A percentile compares a stretch with the other conserved stretches of the same genome.
Conservation (phyloP, 2,797 vertebrate genomes). For the Taenioides sp. region DNA sequence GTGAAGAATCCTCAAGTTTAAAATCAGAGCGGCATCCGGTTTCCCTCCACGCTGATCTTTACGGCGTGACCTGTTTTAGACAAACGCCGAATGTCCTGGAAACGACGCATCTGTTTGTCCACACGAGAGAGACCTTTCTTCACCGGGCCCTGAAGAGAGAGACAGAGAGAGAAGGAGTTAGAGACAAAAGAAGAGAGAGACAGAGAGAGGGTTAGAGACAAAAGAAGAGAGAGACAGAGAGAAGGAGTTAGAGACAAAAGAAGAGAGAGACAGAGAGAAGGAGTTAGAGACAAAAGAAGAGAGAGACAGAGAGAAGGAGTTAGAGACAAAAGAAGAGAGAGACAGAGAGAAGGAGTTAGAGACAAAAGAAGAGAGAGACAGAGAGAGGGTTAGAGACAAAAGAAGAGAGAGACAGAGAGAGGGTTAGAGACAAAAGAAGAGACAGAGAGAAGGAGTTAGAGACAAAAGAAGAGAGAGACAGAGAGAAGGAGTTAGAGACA, state of each 20-base stretch:
- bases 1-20: conserved; percentile 40
- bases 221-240: neutral
- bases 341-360: neutral
- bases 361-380: too few species aligned
- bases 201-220: neutral
- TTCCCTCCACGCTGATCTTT: conserved; percentile 97
- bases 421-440: too few species aligned
- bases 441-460: too few species aligned
- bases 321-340: neutral
- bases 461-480: too few species aligned
- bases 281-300: neutral
- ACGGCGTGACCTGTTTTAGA: conserved; percentile 92
- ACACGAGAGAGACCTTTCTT: conserved; percentile 94
- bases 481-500: neutral
- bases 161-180: neutral
- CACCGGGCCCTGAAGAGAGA: conserved; percentile 78
- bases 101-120: conserved; percentile 96
- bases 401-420: neutral
- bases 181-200: neutral
- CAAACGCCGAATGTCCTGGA: conserved; percentile 92
- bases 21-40: conserved; percentile 96
- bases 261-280: neutral
- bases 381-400: too few species aligned
- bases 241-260: neutral
- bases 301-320: neutral